These are phyloP conservation scores for Scleropages formosus DNA, from an alignment of 2,797 vertebrate species.

Conservation along the genomic window DNA sequence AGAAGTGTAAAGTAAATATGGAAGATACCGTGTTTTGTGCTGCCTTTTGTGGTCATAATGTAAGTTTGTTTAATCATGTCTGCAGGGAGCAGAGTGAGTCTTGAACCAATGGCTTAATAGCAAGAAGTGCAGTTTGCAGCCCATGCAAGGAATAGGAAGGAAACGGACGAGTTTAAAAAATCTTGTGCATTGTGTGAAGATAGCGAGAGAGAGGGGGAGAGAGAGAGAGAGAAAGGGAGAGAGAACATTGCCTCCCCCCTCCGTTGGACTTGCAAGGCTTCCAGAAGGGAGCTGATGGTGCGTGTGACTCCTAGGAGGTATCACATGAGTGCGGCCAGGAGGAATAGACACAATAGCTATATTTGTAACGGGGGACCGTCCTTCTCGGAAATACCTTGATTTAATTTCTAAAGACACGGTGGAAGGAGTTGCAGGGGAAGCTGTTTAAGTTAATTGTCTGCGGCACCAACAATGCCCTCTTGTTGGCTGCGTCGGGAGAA, in stretches of 20 bases:
- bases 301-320: conserved; percentile 75
- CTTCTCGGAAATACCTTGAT: conserved; percentile 88
- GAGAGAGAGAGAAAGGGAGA: background rate
- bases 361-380: conserved; percentile 69
- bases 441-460: conserved; percentile 67
- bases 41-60: no score
- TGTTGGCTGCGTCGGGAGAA: conserved; percentile 42
- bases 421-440: conserved; percentile 70
- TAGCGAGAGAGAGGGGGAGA: no score
- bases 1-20: no score
- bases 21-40: no score
- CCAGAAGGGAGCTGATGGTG: conserved; percentile 67
- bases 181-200: conserved; percentile 47
- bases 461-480: conserved; percentile 49
- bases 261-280: conserved; percentile 56
- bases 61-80: background rate
- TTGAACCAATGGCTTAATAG: background rate
- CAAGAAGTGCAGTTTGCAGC: background rate
- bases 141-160: conserved; percentile 64
- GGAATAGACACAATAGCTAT: conserved; percentile 71
- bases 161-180: conserved; percentile 50
- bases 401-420: conserved; percentile 77
- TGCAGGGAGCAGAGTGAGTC: background rate
- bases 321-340: conserved; percentile 75
- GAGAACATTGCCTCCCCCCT: conserved; percentile 21